Evolutionary conservation across 2,113 vertebrate species (phyloP).

Genomic region (Psammodynastes pulverulentus): DNA sequence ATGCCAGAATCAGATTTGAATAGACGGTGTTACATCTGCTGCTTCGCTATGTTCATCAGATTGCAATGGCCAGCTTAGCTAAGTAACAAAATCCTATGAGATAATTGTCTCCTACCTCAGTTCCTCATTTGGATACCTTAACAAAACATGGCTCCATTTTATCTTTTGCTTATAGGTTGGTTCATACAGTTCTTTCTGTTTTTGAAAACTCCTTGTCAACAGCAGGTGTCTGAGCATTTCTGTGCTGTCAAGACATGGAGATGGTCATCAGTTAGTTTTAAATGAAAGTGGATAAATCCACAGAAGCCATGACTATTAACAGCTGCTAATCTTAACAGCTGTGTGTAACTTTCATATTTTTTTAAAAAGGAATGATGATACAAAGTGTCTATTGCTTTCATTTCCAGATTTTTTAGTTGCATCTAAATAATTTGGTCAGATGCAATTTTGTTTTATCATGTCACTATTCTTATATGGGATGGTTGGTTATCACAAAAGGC

Average conservation of each 20-base stretch:
- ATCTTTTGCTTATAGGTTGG: neutral
- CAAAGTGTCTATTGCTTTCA: neutral
- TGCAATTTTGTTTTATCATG: neutral
- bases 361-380: neutral
- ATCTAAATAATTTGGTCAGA: neutral
- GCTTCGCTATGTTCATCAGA: neutral
- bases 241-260: neutral
- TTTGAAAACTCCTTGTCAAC: neutral
- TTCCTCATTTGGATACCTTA: neutral
- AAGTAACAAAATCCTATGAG: neutral
- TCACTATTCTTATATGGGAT: neutral
- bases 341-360: neutral
- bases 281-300: neutral
- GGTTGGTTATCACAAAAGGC: neutral
- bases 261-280: neutral
- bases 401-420: neutral
- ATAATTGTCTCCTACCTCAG: neutral
- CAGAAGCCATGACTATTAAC: neutral
- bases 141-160: neutral
- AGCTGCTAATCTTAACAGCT: neutral
- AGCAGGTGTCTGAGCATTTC: neutral
- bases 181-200: neutral
- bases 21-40: neutral
- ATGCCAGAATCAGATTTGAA: neutral
- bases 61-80: neutral